phyloP scores from a whole-genome alignment of 2,888 invertebrate species.

The Chrysolina oricalcia region DNA sequence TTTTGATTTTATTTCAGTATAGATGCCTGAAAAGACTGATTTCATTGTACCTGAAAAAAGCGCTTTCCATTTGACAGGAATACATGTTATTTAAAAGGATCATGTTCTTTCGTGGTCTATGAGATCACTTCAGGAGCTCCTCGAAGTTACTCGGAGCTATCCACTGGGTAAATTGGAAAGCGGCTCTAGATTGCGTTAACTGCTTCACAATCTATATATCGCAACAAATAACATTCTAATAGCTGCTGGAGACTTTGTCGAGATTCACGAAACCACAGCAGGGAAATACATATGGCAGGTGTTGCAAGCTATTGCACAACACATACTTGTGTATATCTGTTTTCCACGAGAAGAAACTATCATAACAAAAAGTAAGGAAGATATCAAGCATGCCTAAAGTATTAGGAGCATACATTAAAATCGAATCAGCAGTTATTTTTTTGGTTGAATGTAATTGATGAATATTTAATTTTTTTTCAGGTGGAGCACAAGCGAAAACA shows the following conservation, averaged over 20 bases:
- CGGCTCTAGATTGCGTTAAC: too few species aligned
- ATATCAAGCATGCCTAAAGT: slow-evolving; percentile 27
- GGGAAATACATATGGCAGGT: slow-evolving; percentile 30
- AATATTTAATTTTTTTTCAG: neutral
- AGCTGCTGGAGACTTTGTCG: neutral
- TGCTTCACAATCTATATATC: too few species aligned
- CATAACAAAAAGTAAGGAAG: neutral
- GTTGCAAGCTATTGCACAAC: slow-evolving; percentile 30
- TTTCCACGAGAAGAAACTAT: neutral
- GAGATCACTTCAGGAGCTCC: too few species aligned
- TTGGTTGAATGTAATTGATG: neutral
- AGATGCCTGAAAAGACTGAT: too few species aligned
- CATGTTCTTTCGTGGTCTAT: too few species aligned
- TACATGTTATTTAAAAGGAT: too few species aligned
- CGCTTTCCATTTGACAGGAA: too few species aligned
- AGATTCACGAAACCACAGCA: slow-evolving; percentile 21
- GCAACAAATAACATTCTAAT: neutral
- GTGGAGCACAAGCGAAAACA: slow-evolving; percentile 31
- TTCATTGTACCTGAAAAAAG: too few species aligned
- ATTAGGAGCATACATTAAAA: slow-evolving; percentile 32
- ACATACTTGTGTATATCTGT: slow-evolving; percentile 9
- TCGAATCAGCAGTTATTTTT: slow-evolving; percentile 2
- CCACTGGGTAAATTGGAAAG: too few species aligned
- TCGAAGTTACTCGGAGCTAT: too few species aligned
- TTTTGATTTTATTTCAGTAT: too few species aligned